Percentiles rank a stretch among this genome's conserved stretches.
Conservation (phyloP, 2,113 vertebrate species). For the Elgaria multicarinata region DNA sequence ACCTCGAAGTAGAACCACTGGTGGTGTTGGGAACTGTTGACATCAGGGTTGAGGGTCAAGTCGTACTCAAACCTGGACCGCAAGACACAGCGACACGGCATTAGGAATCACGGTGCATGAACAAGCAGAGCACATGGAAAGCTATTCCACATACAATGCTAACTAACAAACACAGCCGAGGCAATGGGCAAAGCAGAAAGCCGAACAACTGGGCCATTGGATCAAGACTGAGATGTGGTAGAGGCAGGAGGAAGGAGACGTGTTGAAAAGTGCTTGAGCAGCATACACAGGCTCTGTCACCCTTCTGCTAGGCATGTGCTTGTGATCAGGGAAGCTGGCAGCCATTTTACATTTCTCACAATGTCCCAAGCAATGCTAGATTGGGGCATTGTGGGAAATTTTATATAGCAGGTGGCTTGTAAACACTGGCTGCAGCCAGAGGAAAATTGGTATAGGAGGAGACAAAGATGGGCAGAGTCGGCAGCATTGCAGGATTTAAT, state of each 20-base stretch:
- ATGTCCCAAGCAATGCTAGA: too few species aligned
- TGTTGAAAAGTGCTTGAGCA: too few species aligned
- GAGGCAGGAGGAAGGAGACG: background rate
- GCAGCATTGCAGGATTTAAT: too few species aligned
- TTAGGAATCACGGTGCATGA: background rate
- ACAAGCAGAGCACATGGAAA: background rate
- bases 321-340: too few species aligned
- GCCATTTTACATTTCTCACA: too few species aligned
- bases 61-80: constrained; percentile 89
- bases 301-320: too few species aligned
- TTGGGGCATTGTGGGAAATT: too few species aligned
- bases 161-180: background rate
- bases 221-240: background rate
- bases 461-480: too few species aligned
- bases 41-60: constrained; percentile 87
- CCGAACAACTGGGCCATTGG: background rate
- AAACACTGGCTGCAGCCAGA: too few species aligned
- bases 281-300: too few species aligned
- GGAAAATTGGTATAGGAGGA: too few species aligned
- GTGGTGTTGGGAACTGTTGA: constrained; percentile 83
- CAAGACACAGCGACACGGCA: background rate
- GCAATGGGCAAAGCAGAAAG: background rate
- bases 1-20: constrained; percentile 97
- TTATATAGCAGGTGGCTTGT: too few species aligned
- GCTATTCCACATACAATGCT: background rate